A percentile compares a stretch with the other conserved stretches of the same genome.
phyloP scores from a whole-genome alignment of 2,797 vertebrate species.

The Antennarius maculatus region DNA sequence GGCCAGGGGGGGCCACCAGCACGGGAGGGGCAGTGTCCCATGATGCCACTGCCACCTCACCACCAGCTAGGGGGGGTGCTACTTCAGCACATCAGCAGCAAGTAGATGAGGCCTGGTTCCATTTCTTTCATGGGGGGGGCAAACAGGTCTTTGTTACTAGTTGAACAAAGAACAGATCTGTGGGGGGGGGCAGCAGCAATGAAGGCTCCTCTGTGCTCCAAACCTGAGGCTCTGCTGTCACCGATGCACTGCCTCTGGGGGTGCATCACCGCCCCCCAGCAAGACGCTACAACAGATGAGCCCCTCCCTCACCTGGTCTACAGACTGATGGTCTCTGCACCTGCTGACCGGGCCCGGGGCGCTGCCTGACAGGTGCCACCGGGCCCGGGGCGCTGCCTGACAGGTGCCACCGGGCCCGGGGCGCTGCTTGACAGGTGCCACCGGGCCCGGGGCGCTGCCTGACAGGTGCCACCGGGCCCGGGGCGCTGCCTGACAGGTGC shows the following conservation, averaged over 20 bases:
- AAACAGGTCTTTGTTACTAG: not conserved
- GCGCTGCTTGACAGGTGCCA: slow-evolving; percentile 67
- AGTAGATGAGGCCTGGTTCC: not conserved
- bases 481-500: slow-evolving; percentile 31
- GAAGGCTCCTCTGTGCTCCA: not conserved
- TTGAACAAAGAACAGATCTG: not conserved
- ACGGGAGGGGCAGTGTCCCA: not conserved
- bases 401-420: slow-evolving; percentile 46
- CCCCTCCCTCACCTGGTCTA: too few species aligned
- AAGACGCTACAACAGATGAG: too few species aligned
- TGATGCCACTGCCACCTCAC: slow-evolving; percentile 48
- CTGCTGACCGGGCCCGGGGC: slow-evolving; percentile 38
- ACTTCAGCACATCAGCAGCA: slow-evolving; percentile 17
- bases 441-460: slow-evolving; percentile 51
- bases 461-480: slow-evolving; percentile 61
- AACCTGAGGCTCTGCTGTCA: slow-evolving; percentile 64
- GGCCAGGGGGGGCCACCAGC: not conserved
- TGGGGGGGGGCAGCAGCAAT: too few species aligned
- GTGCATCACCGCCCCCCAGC: too few species aligned
- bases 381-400: slow-evolving; percentile 5
- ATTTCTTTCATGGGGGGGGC: not conserved
- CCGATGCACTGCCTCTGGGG: slow-evolving; percentile 67
- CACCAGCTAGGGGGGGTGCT: slow-evolving; percentile 58
- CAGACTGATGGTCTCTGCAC: slow-evolving; percentile 21
- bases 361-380: slow-evolving; percentile 67